Conservation (phyloP, 2,888 invertebrate species). For the Horisme vitalbata region DNA sequence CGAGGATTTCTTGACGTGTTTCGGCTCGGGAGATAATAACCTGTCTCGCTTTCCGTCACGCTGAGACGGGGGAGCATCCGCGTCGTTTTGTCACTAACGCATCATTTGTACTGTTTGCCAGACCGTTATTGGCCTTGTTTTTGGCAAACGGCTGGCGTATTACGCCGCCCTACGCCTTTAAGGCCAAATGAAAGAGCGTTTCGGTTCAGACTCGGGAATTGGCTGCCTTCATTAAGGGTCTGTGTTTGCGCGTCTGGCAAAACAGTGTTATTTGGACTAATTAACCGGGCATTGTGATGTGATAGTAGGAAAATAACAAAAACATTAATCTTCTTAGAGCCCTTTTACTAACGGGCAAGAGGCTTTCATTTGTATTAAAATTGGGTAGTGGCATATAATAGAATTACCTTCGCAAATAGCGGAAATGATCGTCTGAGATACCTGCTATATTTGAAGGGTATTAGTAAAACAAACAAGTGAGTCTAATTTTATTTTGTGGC, state of each 20-base stretch:
- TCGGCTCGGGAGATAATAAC: slow-evolving; percentile 76
- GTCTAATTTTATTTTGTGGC: slow-evolving; percentile 69
- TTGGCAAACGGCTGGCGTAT: slow-evolving; percentile 72
- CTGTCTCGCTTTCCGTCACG: slow-evolving; percentile 75
- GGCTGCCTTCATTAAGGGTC: slow-evolving; percentile 76
- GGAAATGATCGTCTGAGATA: slow-evolving; percentile 26
- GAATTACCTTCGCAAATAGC: slow-evolving; percentile 28
- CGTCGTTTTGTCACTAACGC: slow-evolving; percentile 75
- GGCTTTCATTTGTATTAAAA: slow-evolving; percentile 46
- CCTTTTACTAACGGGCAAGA: slow-evolving; percentile 41
- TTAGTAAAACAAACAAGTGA: slow-evolving; percentile 30
- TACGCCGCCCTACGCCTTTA: slow-evolving; percentile 65
- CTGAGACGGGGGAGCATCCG: slow-evolving; percentile 54
- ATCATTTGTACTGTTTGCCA: slow-evolving; percentile 79
- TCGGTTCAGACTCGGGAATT: slow-evolving; percentile 65
- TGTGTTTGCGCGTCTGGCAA: slow-evolving; percentile 78
- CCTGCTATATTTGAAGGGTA: slow-evolving; percentile 31
- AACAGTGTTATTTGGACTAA: slow-evolving; percentile 78
- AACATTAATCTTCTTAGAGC: slow-evolving; percentile 55
- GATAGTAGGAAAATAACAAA: slow-evolving; percentile 64
- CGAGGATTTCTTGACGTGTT: slow-evolving; percentile 69
- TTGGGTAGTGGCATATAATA: slow-evolving; percentile 30
- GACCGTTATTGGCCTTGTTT: slow-evolving; percentile 79
- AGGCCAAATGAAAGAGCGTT: slow-evolving; percentile 72
- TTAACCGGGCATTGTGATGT: slow-evolving; percentile 73